Evolutionary conservation across 2,888 invertebrate species (phyloP), one percentile per base, ranked within the genome.

Genomic region (Pyrochroa serraticornis): DNA sequence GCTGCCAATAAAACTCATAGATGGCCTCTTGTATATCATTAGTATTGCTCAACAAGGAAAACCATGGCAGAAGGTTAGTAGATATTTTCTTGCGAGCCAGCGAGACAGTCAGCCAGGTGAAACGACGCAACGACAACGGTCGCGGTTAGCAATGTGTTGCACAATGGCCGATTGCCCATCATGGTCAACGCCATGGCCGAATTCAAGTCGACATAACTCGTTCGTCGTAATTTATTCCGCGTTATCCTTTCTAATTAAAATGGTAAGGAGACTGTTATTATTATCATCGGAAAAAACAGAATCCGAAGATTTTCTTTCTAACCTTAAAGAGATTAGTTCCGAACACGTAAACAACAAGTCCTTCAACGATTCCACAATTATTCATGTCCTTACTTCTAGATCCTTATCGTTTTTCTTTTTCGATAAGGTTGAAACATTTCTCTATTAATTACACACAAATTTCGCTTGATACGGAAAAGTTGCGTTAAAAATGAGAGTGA

Each of bases 131-230:
- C 30, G 49, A 47, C 14, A 14, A 30, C 36, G 7, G 31, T 46
- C 8, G 33, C 31, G 14, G n/a, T 34, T 10, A 33, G 9, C 44
- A 44, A 56, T 22, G 44, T 49, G 43, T 45, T 66, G 65, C 63
- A 55, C 62, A 50, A 64, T 71, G 69, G 63, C 55, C 65, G 58
- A 47, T 52, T 54, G 31, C 14, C 45, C 39, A 60, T 71, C 77
- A 77, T 76, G 77, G 77, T 76, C 77, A 77, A 76, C 76, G 75
- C 76, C 77, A 77, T 71, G 77, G 77, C 71, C 73, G 71, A 73
- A 73, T 71, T 68, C 64, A 67, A 70, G 67, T 57, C 59, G 48
- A 62, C 53, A 50, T 46, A 55, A 55, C 46, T 59, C 36, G 58
- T 58, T 58, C 32, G 14, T 42, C 39, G 37, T 59, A 49, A 50